Percentiles rank a stretch among this genome's conserved stretches.
Evolutionary conservation across 2,113 vertebrate species (phyloP).

Genomic region (Panthera tigris): DNA sequence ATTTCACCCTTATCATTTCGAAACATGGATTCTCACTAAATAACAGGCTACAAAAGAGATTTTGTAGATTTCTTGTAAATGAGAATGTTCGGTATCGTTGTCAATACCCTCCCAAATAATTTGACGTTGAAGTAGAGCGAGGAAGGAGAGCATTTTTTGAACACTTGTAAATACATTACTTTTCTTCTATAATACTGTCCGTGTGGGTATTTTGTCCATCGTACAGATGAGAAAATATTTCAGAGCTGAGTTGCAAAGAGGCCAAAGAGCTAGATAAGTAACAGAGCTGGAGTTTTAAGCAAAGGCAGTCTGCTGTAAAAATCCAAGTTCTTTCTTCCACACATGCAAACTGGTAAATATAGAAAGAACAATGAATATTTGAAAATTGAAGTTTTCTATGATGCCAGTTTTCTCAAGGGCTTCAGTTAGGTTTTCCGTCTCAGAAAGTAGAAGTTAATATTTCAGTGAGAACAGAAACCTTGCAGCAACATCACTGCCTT

Average conservation of each 20-base stretch:
- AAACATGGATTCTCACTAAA: background rate
- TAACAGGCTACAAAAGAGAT: background rate
- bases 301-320: background rate
- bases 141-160: background rate
- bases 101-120: background rate
- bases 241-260: slow-evolving; percentile 8
- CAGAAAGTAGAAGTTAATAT: background rate
- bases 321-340: background rate
- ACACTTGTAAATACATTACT: background rate
- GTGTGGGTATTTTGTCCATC: background rate
- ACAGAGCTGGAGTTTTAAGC: background rate
- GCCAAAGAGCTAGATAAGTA: background rate
- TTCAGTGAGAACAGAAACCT: background rate
- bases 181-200: background rate
- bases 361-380: slow-evolving; percentile 2
- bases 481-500: background rate
- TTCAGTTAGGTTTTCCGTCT: background rate
- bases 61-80: background rate
- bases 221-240: slow-evolving; percentile 5
- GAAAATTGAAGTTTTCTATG: background rate
- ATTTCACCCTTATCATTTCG: background rate
- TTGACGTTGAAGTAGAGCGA: background rate
- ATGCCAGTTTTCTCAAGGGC: background rate
- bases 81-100: background rate
- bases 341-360: background rate